A percentile compares a stretch with the other conserved stretches of the same genome.
Evolutionary conservation across 2,113 vertebrate species (phyloP).

Genomic region (Anser cygnoides): DNA sequence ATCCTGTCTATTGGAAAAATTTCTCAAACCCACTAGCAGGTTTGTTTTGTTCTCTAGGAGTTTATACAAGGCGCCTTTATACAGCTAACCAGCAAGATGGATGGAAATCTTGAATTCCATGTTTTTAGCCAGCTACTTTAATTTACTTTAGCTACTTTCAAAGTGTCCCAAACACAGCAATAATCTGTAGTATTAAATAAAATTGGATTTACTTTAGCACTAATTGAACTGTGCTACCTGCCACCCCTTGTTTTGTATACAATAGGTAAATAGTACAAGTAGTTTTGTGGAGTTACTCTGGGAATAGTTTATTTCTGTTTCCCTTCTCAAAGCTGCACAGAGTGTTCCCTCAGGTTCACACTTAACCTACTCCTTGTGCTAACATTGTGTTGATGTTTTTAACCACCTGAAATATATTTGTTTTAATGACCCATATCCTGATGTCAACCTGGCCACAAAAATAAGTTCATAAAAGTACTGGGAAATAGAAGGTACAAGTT

Average conservation of each 20-base stretch:
- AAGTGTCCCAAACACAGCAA: not conserved
- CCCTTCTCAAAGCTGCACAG: not conserved
- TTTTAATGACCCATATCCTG: slow-evolving; percentile 2
- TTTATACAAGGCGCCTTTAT: not conserved
- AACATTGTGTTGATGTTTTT: not conserved
- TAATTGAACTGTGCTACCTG: not conserved
- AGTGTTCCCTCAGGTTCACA: not conserved
- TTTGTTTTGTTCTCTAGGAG: not conserved
- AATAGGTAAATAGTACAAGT: not conserved
- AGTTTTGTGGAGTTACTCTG: not conserved
- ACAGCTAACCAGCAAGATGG: not conserved
- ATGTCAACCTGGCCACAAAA: not conserved
- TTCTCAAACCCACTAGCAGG: not conserved
- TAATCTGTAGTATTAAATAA: not conserved
- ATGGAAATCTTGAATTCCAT: not conserved
- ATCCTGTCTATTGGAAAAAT: not conserved
- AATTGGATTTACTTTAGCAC: not conserved
- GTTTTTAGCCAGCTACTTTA: not conserved
- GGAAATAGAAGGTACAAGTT: not conserved
- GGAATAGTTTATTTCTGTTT: not conserved
- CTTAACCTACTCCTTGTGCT: slow-evolving; percentile 6
- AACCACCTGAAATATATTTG: not conserved
- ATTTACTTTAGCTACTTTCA: not conserved
- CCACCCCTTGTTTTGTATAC: slow-evolving; percentile 3
- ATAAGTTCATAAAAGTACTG: not conserved